Conservation (phyloP, 2,113 vertebrate genomes). For the Nannospalax galili region DNA sequence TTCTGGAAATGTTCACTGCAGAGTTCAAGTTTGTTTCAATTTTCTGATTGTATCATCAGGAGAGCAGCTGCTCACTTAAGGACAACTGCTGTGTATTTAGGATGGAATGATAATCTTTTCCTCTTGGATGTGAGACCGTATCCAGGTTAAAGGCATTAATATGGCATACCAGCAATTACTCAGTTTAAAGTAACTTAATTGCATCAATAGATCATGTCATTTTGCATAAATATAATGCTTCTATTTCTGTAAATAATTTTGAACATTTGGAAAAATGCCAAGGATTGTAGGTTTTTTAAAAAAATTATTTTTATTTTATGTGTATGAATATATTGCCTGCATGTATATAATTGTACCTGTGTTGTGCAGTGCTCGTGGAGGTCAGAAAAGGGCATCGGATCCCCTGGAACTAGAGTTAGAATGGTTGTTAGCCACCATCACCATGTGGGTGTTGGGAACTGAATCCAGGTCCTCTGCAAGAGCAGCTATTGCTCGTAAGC, state of each 20-base stretch:
- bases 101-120: slow-evolving; percentile 11
- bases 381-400: no score
- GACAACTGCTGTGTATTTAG: slow-evolving; percentile 32
- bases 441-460: no score
- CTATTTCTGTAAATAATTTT: background rate
- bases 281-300: no score
- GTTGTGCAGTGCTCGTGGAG: no score
- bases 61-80: background rate
- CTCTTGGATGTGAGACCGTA: background rate
- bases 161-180: background rate
- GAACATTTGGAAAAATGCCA: background rate
- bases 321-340: no score
- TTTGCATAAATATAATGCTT: background rate
- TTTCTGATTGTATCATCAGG: background rate
- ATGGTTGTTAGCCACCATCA: no score
- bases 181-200: slow-evolving; percentile 31
- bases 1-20: background rate
- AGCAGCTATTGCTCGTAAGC: no score
- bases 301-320: no score
- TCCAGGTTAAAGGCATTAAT: slow-evolving; percentile 19
- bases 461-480: no score
- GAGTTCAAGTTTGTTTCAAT: slow-evolving; percentile 7
- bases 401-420: no score
- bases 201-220: background rate
- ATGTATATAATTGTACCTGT: no score